A percentile compares a stretch with the other conserved stretches of the same genome.
phyloP scores from a whole-genome alignment of 2,888 invertebrate species.

The Ethmia dodecea region DNA sequence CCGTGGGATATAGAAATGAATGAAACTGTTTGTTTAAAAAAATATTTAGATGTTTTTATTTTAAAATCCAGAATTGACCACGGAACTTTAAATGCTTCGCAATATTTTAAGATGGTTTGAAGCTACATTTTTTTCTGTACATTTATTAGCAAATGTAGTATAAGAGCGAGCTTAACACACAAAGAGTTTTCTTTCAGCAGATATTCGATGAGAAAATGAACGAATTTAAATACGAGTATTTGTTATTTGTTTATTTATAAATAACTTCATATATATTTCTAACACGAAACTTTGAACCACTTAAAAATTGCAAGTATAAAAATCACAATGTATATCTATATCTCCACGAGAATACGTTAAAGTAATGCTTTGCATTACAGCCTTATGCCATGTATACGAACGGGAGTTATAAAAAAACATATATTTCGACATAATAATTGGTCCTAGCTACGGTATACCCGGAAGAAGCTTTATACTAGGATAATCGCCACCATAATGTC shows the following conservation, averaged over 20 bases:
- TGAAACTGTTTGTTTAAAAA: neutral
- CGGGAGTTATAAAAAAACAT: constrained; percentile 55
- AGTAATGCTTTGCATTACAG: constrained; percentile 73
- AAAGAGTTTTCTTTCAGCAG: too few species aligned
- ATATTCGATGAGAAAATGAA: too few species aligned
- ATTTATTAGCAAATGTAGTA: too few species aligned
- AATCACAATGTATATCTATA: constrained; percentile 8
- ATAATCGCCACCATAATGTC: constrained; percentile 41
- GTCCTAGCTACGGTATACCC: constrained; percentile 55
- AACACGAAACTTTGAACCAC: too few species aligned
- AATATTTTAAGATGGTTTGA: too few species aligned
- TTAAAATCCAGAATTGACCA: constrained; percentile 23
- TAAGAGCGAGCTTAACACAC: too few species aligned
- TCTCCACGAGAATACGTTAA: constrained; percentile 45
- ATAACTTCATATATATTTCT: too few species aligned
- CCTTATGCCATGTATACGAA: constrained; percentile 86
- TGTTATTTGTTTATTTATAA: too few species aligned
- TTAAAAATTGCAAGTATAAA: neutral
- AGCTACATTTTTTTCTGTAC: too few species aligned
- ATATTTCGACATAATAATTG: constrained; percentile 56
- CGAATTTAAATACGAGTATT: too few species aligned
- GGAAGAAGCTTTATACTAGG: constrained; percentile 70
- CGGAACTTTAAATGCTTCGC: constrained; percentile 34
- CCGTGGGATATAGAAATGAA: constrained; percentile 18
- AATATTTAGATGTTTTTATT: constrained; percentile 11